A percentile compares a stretch with the other conserved stretches of the same genome.
These are phyloP conservation scores for Mellivora capensis DNA, from an alignment of 2,113 vertebrate genomes.

Conservation along the genomic window DNA sequence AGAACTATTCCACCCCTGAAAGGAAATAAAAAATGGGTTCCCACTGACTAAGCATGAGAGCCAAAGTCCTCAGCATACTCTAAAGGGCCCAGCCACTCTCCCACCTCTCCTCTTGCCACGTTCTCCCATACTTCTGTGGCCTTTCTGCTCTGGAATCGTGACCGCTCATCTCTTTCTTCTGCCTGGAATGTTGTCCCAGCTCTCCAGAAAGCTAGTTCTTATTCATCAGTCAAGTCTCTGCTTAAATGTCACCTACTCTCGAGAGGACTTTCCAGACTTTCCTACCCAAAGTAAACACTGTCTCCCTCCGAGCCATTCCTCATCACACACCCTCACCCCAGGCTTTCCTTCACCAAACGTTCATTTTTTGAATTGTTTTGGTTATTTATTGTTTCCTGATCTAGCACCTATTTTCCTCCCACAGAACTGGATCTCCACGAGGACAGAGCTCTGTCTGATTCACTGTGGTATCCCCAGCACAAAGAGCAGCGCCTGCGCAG, in stretches of 20 bases:
- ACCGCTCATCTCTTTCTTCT: not conserved
- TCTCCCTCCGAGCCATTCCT: not conserved
- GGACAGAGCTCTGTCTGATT: not conserved
- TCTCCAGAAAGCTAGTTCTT: not conserved
- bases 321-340: not conserved
- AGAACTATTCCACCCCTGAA: not conserved
- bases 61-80: not conserved
- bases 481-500: fast-evolving
- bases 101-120: fast-evolving
- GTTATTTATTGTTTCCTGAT: not conserved
- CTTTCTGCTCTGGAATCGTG: not conserved
- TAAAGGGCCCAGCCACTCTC: not conserved
- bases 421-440: not conserved
- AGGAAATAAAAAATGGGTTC: not conserved
- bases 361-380: not conserved
- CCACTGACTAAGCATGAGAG: not conserved
- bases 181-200: not conserved
- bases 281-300: not conserved
- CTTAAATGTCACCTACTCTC: not conserved
- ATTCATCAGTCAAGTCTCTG: not conserved
- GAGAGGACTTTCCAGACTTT: not conserved
- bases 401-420: not conserved
- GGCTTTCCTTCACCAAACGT: not conserved
- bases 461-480: not conserved
- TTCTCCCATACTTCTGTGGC: not conserved